Percentiles rank a stretch among this genome's conserved stretches.
Evolutionary conservation across 1,140 invertebrate species (phyloP).

Genomic region (Spodoptera litura): DNA sequence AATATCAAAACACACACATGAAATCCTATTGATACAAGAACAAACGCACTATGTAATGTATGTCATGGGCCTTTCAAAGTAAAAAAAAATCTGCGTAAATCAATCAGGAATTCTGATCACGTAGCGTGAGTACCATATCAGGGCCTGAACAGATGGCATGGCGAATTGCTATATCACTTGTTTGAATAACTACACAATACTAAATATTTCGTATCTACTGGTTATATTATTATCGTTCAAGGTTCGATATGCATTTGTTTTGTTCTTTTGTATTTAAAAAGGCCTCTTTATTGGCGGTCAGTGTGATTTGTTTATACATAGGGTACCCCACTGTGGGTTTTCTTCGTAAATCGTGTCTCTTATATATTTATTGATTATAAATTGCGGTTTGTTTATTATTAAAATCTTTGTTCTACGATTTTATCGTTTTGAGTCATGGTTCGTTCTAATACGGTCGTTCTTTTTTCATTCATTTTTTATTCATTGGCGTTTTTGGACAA

Average conservation of each 20-base stretch:
- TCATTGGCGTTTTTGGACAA: no score
- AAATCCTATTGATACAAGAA: neutral
- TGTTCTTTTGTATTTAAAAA: neutral
- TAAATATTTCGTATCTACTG: slow-evolving; percentile 8
- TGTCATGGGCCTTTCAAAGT: slow-evolving; percentile 33
- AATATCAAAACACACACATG: neutral
- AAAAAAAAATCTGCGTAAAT: slow-evolving; percentile 1
- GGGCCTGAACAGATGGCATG: slow-evolving; percentile 19
- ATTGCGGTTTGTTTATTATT: no score
- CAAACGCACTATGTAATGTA: slow-evolving; percentile 21
- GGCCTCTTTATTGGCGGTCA: no score
- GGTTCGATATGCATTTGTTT: slow-evolving; percentile 20
- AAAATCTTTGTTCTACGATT: no score
- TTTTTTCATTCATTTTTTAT: no score
- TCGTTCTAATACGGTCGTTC: no score
- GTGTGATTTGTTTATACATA: no score
- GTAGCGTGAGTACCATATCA: slow-evolving; percentile 21
- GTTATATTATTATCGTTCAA: neutral
- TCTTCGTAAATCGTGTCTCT: no score
- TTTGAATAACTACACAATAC: slow-evolving; percentile 30
- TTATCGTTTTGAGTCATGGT: no score
- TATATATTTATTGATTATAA: no score
- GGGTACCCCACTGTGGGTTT: no score
- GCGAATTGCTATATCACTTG: slow-evolving; percentile 27
- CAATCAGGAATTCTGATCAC: slow-evolving; percentile 23